These are phyloP conservation scores for Parapsyche elsis DNA, from an alignment of 1,140 invertebrate genomes.

Conservation along the genomic window DNA sequence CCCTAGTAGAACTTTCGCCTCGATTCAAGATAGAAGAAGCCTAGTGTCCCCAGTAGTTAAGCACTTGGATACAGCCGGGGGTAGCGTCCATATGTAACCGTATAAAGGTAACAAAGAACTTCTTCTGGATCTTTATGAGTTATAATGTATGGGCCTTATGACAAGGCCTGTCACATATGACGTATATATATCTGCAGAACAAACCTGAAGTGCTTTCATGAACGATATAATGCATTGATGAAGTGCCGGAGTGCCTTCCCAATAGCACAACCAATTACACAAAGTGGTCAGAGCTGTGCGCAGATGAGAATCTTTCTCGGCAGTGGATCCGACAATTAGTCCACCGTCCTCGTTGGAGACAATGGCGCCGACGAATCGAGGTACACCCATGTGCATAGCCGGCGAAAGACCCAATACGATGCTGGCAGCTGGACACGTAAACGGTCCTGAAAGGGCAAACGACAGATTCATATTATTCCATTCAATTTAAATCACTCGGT, in stretches of 20 bases:
- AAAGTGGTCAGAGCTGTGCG: slow-evolving; percentile 41
- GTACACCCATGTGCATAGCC: slow-evolving; percentile 35
- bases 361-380: slow-evolving; percentile 23
- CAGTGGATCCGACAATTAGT: neutral
- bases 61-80: no score
- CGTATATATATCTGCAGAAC: neutral
- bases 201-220: slow-evolving; percentile 47
- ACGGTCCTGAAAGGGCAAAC: slow-evolving; percentile 15
- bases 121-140: neutral
- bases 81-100: no score
- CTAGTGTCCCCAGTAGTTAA: no score
- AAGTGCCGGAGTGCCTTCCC: slow-evolving; percentile 46
- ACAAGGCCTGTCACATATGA: neutral
- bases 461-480: no score
- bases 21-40: no score
- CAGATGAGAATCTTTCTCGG: slow-evolving; percentile 19
- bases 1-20: no score
- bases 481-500: no score
- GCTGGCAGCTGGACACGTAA: slow-evolving; percentile 37
- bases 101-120: neutral
- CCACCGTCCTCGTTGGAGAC: neutral
- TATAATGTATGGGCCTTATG: no score
- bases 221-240: slow-evolving; percentile 47
- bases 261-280: slow-evolving; percentile 50
- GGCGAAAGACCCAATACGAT: slow-evolving; percentile 43